Percentiles rank a stretch among this genome's conserved stretches.
These are phyloP conservation scores for Caenorhabditis sp. DNA, from an alignment of 2,888 invertebrate species.

Conservation along the genomic window DNA sequence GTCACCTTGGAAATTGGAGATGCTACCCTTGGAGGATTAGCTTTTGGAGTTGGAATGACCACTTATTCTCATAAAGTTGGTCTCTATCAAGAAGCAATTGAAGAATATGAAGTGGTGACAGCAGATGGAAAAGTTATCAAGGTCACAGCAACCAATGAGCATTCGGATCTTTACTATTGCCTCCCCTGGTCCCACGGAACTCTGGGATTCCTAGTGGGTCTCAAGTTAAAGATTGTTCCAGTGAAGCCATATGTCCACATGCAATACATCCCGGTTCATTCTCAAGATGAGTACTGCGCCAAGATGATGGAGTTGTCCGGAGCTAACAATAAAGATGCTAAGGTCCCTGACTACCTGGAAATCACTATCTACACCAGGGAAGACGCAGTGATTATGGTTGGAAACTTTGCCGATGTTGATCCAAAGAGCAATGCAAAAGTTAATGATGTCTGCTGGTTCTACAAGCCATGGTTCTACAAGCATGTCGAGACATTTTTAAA, in stretches of 20 bases:
- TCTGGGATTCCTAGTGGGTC: conserved; percentile 87
- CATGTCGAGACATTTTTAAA: conserved; percentile 86
- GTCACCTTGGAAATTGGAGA: conserved; percentile 88
- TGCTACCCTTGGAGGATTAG: conserved; percentile 88
- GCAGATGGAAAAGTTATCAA: conserved; percentile 86
- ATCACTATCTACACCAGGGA: conserved; percentile 87
- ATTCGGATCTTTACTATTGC: conserved; percentile 86
- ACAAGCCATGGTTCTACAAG: conserved; percentile 89
- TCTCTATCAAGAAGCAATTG: conserved; percentile 88
- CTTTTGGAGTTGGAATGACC: conserved; percentile 89
- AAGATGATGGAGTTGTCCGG: conserved; percentile 87
- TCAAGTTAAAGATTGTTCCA: conserved; percentile 87
- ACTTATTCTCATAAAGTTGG: conserved; percentile 88
- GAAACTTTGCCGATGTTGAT: conserved; percentile 87
- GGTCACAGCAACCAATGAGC: conserved; percentile 85
- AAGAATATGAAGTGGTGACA: conserved; percentile 87
- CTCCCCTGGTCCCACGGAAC: conserved; percentile 87
- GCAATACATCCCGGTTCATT: conserved; percentile 86
- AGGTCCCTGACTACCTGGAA: conserved; percentile 87
- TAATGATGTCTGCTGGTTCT: conserved; percentile 87
- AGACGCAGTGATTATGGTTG: conserved; percentile 87
- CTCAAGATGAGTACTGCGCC: conserved; percentile 87
- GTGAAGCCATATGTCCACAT: conserved; percentile 87
- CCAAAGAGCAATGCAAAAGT: conserved; percentile 68
- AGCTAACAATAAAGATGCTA: conserved; percentile 84